Conservation (phyloP, 2,113 vertebrate genomes). For the Psettodes erumei region DNA sequence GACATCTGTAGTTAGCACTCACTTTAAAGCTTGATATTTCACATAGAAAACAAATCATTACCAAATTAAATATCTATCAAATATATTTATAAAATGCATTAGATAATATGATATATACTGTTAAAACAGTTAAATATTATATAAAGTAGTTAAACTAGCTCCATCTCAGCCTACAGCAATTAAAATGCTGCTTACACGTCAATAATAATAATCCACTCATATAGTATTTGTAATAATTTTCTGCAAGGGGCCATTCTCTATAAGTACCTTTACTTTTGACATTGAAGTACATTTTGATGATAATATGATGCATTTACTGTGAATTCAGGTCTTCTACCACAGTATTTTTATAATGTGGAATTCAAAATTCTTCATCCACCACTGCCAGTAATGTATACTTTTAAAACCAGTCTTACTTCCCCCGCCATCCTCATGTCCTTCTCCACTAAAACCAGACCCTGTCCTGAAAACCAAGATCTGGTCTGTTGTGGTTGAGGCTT, state of each 20-base stretch:
- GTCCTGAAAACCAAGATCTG: conserved; percentile 57
- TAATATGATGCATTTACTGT: background rate
- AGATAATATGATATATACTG: background rate
- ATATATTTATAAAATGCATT: too few species aligned
- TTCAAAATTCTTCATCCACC: background rate
- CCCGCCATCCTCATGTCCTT: conserved; percentile 14
- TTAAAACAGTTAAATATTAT: background rate
- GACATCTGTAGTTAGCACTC: background rate
- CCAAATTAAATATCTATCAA: background rate
- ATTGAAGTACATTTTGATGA: background rate
- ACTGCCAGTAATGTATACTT: conserved; percentile 20
- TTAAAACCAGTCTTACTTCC: conserved; percentile 18
- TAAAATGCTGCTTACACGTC: background rate
- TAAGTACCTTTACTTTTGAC: background rate
- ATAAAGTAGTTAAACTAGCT: background rate
- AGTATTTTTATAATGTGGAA: background rate
- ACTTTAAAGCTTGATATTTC: background rate
- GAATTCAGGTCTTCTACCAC: background rate
- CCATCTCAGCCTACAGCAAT: background rate
- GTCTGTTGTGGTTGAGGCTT: conserved; percentile 69
- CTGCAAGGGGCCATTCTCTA: too few species aligned
- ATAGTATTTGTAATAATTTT: too few species aligned
- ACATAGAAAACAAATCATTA: background rate
- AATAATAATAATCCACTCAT: too few species aligned
- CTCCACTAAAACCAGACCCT: conserved; percentile 45